Base-by-base conservation (phyloP, 2,888 invertebrate genomes). In the Choristoneura rosaceana region DNA sequence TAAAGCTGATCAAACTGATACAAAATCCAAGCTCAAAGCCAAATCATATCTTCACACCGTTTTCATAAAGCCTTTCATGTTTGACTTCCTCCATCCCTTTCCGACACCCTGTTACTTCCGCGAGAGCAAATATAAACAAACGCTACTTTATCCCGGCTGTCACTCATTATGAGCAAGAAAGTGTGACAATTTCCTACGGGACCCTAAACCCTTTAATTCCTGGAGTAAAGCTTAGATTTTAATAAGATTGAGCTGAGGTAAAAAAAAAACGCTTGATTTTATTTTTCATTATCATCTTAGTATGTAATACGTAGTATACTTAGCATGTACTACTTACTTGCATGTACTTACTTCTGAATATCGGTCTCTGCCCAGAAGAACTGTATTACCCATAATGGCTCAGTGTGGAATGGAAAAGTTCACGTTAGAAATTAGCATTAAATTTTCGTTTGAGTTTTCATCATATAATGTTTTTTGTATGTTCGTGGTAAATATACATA, bases 131-230 rank as follows among this genome's bases (percentile, higher is more conserved):
- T 52, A 50, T 60, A 60, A 64, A 60, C 70, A 65, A 65, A 62
- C 62, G 62, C 58, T 63, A 38, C 45, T 71, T 63, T 50, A 71
- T 71, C 63, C 67, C 52, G 52, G 52, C 67, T 68, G 71, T 62
- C 71, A 41, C 67, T 71, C 71, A 71, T 67, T 68, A 63, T 63
- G 55, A 68, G 67, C 58, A 71, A 71, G 71, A 71, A 71, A 71
- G 71, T 71, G 71, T 68, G 71, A 68, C 71, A 71, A 63, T 67
- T 62, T 71, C 71, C 71, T 58, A 43, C 47, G 71, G 67, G 71
- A 71, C 67, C 58, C 62, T 68, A 71, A 71, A 63, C 71, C 71
- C 71, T 67, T 71, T 71, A 71, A 71, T 67, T 71, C 71, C 67
- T 63, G 38, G 45, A 41, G 4, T 38, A 25, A 45, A 68, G 58